These are phyloP conservation scores for Sphaerodactylus townsendi DNA, from an alignment of 2,113 vertebrate genomes.

Conservation along the genomic window DNA sequence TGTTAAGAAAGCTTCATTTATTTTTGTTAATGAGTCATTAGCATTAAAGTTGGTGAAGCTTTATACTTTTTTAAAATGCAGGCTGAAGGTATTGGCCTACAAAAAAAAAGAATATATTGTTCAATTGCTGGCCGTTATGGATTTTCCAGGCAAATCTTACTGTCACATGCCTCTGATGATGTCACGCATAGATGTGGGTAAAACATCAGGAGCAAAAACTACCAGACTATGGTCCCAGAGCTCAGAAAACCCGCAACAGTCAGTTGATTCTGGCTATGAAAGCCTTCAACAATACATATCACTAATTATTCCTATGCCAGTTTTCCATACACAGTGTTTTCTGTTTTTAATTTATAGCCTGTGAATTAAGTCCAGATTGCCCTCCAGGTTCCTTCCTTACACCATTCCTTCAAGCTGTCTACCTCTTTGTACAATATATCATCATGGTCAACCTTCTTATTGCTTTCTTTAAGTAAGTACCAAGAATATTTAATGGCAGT, in stretches of 20 bases:
- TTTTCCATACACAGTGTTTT: background rate
- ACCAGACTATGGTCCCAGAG: too few relatives aligned
- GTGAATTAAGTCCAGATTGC: conserved; percentile 74
- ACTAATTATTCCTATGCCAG: background rate
- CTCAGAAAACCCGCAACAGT: too few relatives aligned
- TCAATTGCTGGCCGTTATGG: background rate
- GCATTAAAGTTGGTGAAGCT: background rate
- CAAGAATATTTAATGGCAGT: background rate
- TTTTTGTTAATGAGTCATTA: conserved; percentile 20
- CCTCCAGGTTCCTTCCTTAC: conserved; percentile 89
- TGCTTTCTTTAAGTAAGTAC: conserved; percentile 94
- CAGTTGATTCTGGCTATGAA: too few relatives aligned
- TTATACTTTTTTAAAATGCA: background rate
- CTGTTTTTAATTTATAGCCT: conserved; percentile 76
- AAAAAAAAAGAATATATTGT: background rate
- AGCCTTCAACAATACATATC: too few relatives aligned
- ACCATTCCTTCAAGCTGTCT: conserved; percentile 92
- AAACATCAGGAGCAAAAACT: too few relatives aligned
- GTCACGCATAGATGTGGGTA: too few relatives aligned
- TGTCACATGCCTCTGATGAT: too few relatives aligned
- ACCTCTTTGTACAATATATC: conserved; percentile 97
- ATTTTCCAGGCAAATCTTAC: too few relatives aligned
- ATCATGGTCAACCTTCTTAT: conserved; percentile 99
- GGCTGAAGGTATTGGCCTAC: background rate
- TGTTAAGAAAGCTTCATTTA: background rate